Evolutionary conservation across 2,888 invertebrate species (phyloP).

Genomic region (Acheta domesticus): DNA sequence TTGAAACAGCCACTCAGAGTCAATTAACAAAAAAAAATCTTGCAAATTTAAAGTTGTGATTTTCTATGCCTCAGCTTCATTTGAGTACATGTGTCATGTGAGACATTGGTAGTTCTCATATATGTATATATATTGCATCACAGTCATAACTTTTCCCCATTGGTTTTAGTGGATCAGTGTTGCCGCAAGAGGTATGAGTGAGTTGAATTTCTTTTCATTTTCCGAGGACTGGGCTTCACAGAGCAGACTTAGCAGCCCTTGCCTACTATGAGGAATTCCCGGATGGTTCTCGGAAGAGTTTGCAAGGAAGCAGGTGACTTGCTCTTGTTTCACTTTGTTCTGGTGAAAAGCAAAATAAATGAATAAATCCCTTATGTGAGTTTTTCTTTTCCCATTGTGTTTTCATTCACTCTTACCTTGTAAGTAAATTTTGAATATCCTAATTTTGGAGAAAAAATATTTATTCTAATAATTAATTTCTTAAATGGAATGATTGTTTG

Average conservation of each 20-base stretch:
- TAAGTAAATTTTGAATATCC: too few species aligned
- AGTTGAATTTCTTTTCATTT: background rate
- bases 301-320: slow-evolving; percentile 18
- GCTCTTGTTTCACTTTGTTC: slow-evolving; percentile 18
- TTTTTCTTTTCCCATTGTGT: background rate
- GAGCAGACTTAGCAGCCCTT: background rate
- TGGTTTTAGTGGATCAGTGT: slow-evolving; percentile 1
- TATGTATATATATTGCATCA: slow-evolving; percentile 18
- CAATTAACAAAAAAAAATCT: slow-evolving; percentile 33
- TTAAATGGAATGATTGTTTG: too few species aligned
- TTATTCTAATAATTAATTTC: too few species aligned
- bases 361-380: background rate
- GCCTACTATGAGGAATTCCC: background rate
- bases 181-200: background rate
- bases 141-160: slow-evolving; percentile 18
- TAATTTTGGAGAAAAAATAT: too few species aligned
- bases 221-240: background rate
- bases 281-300: background rate
- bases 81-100: slow-evolving; percentile 6
- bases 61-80: slow-evolving; percentile 30
- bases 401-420: too few species aligned
- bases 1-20: slow-evolving; percentile 33
- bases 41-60: slow-evolving; percentile 30
- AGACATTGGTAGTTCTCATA: slow-evolving; percentile 2
- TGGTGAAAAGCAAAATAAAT: slow-evolving; percentile 10